Evolutionary conservation across 1,140 invertebrate species (phyloP).

Genomic region (Lordiphosa collinella): DNA sequence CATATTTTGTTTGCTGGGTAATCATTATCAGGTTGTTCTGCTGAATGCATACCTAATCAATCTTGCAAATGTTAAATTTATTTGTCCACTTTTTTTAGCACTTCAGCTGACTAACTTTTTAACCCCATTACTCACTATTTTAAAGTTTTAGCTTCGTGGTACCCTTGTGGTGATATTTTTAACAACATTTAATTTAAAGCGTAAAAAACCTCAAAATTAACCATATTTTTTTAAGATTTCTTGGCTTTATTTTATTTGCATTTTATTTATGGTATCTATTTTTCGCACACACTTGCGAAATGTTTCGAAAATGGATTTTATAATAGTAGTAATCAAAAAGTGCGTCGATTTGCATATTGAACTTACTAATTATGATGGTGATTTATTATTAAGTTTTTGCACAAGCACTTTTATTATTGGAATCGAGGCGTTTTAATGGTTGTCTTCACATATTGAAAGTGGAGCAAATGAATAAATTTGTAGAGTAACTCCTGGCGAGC

Average conservation of each 20-base stretch:
- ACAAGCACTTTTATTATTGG: constrained; percentile 6
- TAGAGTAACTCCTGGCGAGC: constrained; percentile 11
- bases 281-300: constrained; percentile 55
- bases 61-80: too few species aligned
- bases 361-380: constrained; percentile 58
- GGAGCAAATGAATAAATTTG: not conserved
- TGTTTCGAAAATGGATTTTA: constrained; percentile 47
- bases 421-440: not conserved
- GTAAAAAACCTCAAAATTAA: constrained; percentile 16
- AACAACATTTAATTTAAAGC: not conserved
- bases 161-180: too few species aligned
- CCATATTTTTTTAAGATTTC: not conserved
- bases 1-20: too few species aligned
- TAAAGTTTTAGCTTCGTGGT: too few species aligned
- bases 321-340: constrained; percentile 27
- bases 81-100: too few species aligned
- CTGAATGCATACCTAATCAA: too few species aligned
- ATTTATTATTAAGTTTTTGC: constrained; percentile 12
- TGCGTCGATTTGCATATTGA: constrained; percentile 32
- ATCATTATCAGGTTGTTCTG: too few species aligned
- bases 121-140: too few species aligned
- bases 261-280: constrained; percentile 3
- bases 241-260: not conserved
- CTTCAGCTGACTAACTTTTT: too few species aligned
- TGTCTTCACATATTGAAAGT: not conserved